phyloP scores from a whole-genome alignment of 2,888 invertebrate species.

The Achlya flavicornis region DNA sequence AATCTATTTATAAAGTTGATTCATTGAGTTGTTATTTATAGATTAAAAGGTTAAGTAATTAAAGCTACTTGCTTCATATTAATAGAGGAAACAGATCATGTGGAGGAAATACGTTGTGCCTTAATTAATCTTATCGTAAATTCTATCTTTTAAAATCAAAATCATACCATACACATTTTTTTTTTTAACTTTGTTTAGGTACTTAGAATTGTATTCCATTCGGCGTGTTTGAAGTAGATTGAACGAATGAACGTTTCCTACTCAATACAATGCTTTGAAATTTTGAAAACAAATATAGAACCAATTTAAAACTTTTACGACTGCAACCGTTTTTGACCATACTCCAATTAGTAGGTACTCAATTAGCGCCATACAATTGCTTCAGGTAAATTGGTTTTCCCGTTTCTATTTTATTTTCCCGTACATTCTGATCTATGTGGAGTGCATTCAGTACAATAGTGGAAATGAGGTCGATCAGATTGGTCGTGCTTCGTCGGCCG shows the following conservation, averaged over 20 bases:
- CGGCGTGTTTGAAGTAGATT: too few relatives aligned
- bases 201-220: background rate
- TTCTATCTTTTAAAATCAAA: too few relatives aligned
- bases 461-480: conserved; percentile 69
- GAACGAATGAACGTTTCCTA: background rate
- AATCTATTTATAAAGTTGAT: background rate
- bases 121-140: too few relatives aligned
- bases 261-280: background rate
- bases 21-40: background rate
- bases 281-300: background rate
- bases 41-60: background rate
- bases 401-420: background rate
- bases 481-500: conserved; percentile 62
- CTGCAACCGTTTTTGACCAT: conserved; percentile 18
- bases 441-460: conserved; percentile 43
- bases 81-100: background rate
- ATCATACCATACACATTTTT: background rate
- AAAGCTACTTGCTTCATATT: background rate
- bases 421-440: conserved; percentile 23
- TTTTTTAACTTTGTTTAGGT: background rate
- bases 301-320: conserved; percentile 11
- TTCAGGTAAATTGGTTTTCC: conserved; percentile 13
- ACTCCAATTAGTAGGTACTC: background rate
- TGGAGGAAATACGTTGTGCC: background rate
- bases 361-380: background rate